Conservation (phyloP, 2,113 vertebrate species). For the rabbit (Oryctolagus cuniculus) region mOryCun1.1 NC_091444.1:3600001-3600500, state of each 20-base stretch:
- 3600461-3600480: background rate
- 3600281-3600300: constrained; percentile 54
- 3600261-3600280: constrained; percentile 88
- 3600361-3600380: background rate
- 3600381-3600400: background rate
- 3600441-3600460: background rate
- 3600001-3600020: background rate
- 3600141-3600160: constrained; percentile 59
- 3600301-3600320: background rate
- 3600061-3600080: background rate
- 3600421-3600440: background rate
- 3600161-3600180: constrained; percentile 81
- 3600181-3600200: constrained; percentile 44
- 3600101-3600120: constrained; percentile 27
- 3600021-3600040: constrained; percentile 25
- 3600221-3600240: constrained; percentile 81
- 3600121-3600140: constrained; percentile 18
- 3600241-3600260: constrained; percentile 84
- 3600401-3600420: constrained; percentile 16
- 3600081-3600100: constrained; percentile 44
- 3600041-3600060: background rate
- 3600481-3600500: constrained; percentile 33
- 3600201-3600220: constrained; percentile 66
- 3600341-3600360: constrained; percentile 38
- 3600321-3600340: constrained; percentile 60